A percentile compares a stretch with the other conserved stretches of the same genome.
These are phyloP conservation scores for Lepilemur ruficaudatus DNA, from an alignment of 2,797 vertebrate genomes.

Conservation along the genomic window DNA sequence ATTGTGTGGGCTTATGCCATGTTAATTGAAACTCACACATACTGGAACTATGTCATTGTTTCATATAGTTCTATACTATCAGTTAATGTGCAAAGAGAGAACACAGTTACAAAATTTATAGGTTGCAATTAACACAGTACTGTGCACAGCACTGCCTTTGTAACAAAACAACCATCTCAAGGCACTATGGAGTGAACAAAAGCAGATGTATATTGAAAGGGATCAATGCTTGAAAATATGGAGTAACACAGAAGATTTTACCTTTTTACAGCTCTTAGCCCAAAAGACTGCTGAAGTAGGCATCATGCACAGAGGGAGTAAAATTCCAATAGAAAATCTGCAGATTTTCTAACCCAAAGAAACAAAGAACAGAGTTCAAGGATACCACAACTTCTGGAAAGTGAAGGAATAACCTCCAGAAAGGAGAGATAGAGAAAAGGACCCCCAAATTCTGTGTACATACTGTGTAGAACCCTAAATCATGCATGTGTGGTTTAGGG, in stretches of 20 bases:
- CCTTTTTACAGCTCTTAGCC: neutral
- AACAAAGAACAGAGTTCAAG: neutral
- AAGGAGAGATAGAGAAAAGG: neutral
- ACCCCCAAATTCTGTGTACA: neutral
- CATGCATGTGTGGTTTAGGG: neutral
- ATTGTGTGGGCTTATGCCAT: neutral
- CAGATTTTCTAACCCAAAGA: neutral
- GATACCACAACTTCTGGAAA: neutral
- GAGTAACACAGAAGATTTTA: neutral
- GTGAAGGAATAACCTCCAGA: neutral
- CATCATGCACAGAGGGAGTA: neutral
- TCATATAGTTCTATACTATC: neutral
- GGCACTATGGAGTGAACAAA: neutral
- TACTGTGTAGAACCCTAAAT: neutral
- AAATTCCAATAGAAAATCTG: neutral
- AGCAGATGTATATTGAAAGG: neutral
- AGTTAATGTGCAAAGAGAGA: neutral
- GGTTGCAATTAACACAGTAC: neutral
- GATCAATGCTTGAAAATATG: neutral
- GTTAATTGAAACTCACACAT: neutral
- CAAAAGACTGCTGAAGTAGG: neutral
- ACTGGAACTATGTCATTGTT: neutral
- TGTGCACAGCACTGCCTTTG: neutral
- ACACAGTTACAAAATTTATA: neutral
- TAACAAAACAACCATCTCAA: neutral